A percentile compares a stretch with the other conserved stretches of the same genome.
These are phyloP conservation scores for Caenorhabditis angaria DNA, from an alignment of 2,888 invertebrate species.

Conservation along the genomic window DNA sequence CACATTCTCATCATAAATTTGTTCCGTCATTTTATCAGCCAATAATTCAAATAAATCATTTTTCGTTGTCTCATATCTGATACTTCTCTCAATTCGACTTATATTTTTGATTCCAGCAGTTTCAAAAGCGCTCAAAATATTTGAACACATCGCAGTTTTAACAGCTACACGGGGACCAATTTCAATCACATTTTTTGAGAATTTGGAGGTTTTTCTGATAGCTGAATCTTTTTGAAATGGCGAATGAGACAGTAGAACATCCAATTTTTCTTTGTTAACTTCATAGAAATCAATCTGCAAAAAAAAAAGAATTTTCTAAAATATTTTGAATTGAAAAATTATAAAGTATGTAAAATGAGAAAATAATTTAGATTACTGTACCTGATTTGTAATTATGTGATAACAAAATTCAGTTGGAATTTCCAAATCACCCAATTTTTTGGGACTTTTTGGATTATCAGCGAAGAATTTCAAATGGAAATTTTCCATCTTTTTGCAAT, in stretches of 20 bases:
- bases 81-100: conserved; percentile 84
- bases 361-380: conserved; percentile 1
- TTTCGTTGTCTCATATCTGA: conserved; percentile 78
- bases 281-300: conserved; percentile 13
- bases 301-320: background rate
- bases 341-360: background rate
- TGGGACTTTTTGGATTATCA: background rate
- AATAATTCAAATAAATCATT: conserved; percentile 43
- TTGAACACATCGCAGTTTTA: conserved; percentile 93
- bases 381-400: conserved; percentile 14
- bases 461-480: background rate
- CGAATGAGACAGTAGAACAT: conserved; percentile 21
- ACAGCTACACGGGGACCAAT: conserved; percentile 73
- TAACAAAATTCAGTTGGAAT: background rate
- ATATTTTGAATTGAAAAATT: background rate
- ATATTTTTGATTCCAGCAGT: conserved; percentile 83
- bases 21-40: conserved; percentile 56
- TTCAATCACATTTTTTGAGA: conserved; percentile 30
- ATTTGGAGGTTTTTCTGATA: conserved; percentile 10
- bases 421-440: background rate
- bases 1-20: conserved; percentile 28
- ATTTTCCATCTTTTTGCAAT: background rate
- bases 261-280: conserved; percentile 13
- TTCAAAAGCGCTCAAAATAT: conserved; percentile 91
- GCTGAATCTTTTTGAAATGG: conserved; percentile 15